Base-by-base conservation (phyloP, 2,888 invertebrate species). In the Ornithoptera alexandrae region DNA sequence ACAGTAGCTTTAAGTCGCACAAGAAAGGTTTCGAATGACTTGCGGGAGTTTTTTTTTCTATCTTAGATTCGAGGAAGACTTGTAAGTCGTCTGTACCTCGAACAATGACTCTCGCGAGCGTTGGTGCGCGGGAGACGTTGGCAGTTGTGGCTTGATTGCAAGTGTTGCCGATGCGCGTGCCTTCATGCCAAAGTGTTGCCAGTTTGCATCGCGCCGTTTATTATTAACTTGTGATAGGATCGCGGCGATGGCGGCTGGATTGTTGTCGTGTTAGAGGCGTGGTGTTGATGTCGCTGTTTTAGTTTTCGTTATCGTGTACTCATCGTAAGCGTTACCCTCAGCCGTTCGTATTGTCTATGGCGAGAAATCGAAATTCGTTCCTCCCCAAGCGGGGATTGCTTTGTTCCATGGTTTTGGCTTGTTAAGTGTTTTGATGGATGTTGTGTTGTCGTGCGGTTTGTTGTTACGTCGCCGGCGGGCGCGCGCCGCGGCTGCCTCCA, bases 131-230 rank as follows among this genome's bases (percentile, higher is more conserved):
- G 50, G 66, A 22, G 60, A 61, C 46, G 22, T 46, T 67, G 62
- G 56, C 67, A 61, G 1, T 30, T 67, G 62, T 67, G 56, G 53
- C 4, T n/a, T 6, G 53, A 15, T 53, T 17, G 39, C 36, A 30
- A n/a, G 20, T 64, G 64, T 50, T 22, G 68, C 36, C 39, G 58
- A 46, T 46, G 39, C 46, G 71, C 63, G 69, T 72, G 74, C 73
- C 74, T 74, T 73, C 67, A 71, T 68, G 72, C 72, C 73, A 73
- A 71, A 71, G 36, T 60, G 68, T 72, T 73, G 42, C 68, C 67
- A 62, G 61, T 65, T 67, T 62, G 62, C 62, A 39, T 61, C 22
- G 72, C 30, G 53, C 4, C n/a, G 60, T 10, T 53, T 59, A 65
- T 72, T 73, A 36, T 64, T 66, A 64, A 36, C 36, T 66, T 59